A percentile compares a stretch with the other conserved stretches of the same genome.
Conservation (phyloP, 2,888 invertebrate species). For the Lochmaea capreae region DNA sequence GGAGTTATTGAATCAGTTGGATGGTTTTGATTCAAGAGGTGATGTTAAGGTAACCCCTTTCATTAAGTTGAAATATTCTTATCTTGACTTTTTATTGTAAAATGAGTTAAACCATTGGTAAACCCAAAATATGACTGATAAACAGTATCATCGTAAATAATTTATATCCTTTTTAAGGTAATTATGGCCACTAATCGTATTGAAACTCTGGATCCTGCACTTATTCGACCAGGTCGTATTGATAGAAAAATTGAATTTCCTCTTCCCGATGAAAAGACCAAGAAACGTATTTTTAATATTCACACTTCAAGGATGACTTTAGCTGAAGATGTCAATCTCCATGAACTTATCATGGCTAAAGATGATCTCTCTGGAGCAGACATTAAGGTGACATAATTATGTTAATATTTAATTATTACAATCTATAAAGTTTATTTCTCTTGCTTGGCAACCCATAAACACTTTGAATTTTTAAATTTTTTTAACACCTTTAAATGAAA, state of each 20-base stretch:
- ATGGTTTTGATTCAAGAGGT: conserved; percentile 96
- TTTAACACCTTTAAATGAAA: too few species aligned
- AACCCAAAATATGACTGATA: background rate
- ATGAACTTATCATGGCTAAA: conserved; percentile 97
- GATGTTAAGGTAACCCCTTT: conserved; percentile 85
- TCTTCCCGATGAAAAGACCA: conserved; percentile 98
- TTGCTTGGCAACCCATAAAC: too few species aligned
- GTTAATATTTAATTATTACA: conserved; percentile 6
- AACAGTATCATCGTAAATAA: too few species aligned
- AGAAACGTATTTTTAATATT: conserved; percentile 95
- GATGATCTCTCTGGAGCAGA: conserved; percentile 99
- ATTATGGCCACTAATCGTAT: conserved; percentile 99
- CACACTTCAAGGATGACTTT: conserved; percentile 99
- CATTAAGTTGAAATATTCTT: background rate
- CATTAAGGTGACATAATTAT: conserved; percentile 76
- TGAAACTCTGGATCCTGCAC: conserved; percentile 97
- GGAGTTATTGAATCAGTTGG: conserved; percentile 97
- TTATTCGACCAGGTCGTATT: conserved; percentile 98
- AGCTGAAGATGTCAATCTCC: conserved; percentile 95
- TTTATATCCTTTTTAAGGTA: conserved; percentile 69
- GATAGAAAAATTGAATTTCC: conserved; percentile 99
- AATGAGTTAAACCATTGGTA: too few species aligned
- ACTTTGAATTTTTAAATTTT: too few species aligned
- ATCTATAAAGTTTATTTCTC: too few species aligned
- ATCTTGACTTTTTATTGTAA: background rate